Base-by-base conservation (phyloP, 1,140 invertebrate species). In the Melanaphis sacchari region DNA sequence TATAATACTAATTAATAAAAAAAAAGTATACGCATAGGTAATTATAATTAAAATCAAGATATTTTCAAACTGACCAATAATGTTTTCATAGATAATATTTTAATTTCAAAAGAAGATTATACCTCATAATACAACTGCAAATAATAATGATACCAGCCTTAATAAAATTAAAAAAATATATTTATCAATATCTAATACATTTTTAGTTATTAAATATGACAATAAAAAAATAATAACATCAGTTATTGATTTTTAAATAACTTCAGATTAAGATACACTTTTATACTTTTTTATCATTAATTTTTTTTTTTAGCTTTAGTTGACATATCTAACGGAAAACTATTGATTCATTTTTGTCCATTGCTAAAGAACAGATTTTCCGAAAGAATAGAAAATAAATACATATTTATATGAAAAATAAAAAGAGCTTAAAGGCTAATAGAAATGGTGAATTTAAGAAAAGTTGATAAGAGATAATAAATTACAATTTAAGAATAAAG, bases 381-480 rank as follows among this genome's bases (percentile, higher is more conserved):
- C 8, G 8, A 0, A 85, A 49, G 43, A 88, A 46, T 36, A 88
- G 22, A 88, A 5, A 36, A 88, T 85, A 43, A 31, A 52, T 52
- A 52, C 24, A 9, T 49, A 49, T 49, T 18, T 49, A 49, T 49
- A 49, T 18, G 2, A 49, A 8, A 41, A 36, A 88, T 41, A 46
- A 7, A 87, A 88, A 49, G 36, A 46, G 87, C 43, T 88, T 88
- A 88, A 88, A 88, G 87, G 31, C 31, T 49, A 88, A 88, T 88
- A 46, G 43, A 88, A 88, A 21, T 36, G 82, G 26, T 41, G 59
- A 76, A 82, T 87, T 43, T 43, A 43, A 87, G 5, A 2, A 46
- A 87, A 31, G 31, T 43, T 41, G 59, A 18, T 43, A 15, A n/a
- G 26, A 41, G 21, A 31, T 43, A 36, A 82, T 38, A 82, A 38